phyloP scores from a whole-genome alignment of 1,140 invertebrate genomes.

The Diorhabda carinulata region DNA sequence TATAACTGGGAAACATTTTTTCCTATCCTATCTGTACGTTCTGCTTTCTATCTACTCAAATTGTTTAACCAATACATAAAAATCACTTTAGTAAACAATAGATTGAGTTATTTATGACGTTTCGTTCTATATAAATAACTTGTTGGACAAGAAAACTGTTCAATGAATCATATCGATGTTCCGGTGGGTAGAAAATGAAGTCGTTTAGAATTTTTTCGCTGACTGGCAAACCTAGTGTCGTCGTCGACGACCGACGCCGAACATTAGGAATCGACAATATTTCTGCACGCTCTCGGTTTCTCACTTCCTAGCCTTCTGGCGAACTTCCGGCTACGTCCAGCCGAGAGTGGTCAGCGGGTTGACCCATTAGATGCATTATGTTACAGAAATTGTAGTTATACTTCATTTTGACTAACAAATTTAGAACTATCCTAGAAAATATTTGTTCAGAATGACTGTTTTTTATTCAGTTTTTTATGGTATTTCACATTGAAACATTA shows the following conservation, averaged over 20 bases:
- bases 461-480: no score
- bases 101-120: neutral
- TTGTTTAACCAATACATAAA: no score
- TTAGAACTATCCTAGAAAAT: no score
- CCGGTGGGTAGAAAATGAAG: neutral
- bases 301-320: neutral
- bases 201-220: conserved; percentile 2
- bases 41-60: no score
- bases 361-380: neutral
- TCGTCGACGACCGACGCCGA: no score
- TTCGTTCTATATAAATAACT: neutral
- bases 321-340: neutral
- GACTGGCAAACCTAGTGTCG: neutral
- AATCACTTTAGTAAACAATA: no score
- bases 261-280: neutral
- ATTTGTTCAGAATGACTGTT: no score
- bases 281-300: neutral
- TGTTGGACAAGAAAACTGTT: neutral
- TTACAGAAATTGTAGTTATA: no score
- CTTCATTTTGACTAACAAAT: no score
- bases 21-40: no score
- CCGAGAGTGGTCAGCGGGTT: neutral
- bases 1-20: no score
- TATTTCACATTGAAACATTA: no score
- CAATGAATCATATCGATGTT: neutral